Evolutionary conservation across 2,113 vertebrate genomes (phyloP), one percentile per base, ranked within the genome.

Genomic region (Microtus richardsoni): DNA sequence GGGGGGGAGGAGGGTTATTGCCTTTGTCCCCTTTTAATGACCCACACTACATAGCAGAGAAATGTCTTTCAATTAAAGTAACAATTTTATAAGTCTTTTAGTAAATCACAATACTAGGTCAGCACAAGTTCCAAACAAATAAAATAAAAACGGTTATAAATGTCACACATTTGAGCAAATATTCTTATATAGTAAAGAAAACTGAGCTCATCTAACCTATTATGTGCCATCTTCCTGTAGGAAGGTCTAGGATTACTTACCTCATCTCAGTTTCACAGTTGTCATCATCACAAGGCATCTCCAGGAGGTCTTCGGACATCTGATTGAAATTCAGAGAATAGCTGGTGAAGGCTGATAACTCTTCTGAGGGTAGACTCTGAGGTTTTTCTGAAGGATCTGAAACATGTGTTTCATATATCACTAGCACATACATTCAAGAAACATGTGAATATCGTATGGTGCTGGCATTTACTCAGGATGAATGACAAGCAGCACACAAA

Each of bases 341-440:
- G 14, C 41, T 41, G 78, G 33, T 86, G 80, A 82, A 93, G 13
- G 33, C 60, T 86, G 90, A 33, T 60, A 95, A 88, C 17, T 96
- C 93, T 91, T 96, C 96, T 47, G 88, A 75, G 28, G 77, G 58
- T 91, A 41, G 77, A 64, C 41, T 88, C 41, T 90, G 77, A 91
- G 75, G 24, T 28, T 94, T 93, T 89, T 94, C 95, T 91, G 95
- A 89, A 96, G 93, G 47, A 93, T 92, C 96, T 98, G 96, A 93
- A 98, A 98, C 74, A 95, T 94, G 96, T 95, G 82, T 93, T 94
- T 93, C 49, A 89, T 44, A 36, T 44, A 84, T 49, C 78, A 60
- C 95, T 78, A 97, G 54, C 54, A 82, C 9, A 74, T 64, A 88
- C 80, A 80, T 88, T 21, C 54, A 92, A 85, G 60, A 94, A 91